Base-by-base conservation (phyloP, 2,888 invertebrate genomes). In the Petrolisthes manimaculis region DNA sequence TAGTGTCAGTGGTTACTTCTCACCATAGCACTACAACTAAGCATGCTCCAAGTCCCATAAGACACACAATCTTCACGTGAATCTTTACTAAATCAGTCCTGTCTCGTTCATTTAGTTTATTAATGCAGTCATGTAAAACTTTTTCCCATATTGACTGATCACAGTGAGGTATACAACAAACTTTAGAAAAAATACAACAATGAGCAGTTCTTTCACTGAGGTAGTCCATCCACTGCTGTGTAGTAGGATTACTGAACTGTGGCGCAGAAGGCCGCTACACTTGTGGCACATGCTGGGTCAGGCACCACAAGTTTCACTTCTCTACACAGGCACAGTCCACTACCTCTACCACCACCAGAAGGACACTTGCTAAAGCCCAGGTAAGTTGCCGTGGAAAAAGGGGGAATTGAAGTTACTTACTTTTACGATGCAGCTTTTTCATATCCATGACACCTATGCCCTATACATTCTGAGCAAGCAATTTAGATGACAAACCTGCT, bases 1-100 rank as follows among this genome's bases (percentile, higher is more conserved):
- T 81, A 75, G 71, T 84, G 71, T 88, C 84, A 88, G 88, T 88
- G 88, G 88, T 56, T 88, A 84, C 84, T 83, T 88, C 75, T 88
- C 88, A 88, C 88, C 88, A 88, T 84, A 84, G 88, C 88, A 88
- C 88, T 88, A 88, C 88, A 88, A 88, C 88, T 88, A 88, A 88
- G 88, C 88, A 88, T 88, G 88, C 88, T 88, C 88, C 88, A 88
- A 61, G 88, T 88, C 88, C 88, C 88, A 88, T 84, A 84, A 84
- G 83, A 88, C 84, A 88, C 88, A 88, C 88, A 88, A 56, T 80
- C 71, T 88, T 84, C 79, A 84, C 87, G 84, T 84, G 84, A 88
- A 81, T 84, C 67, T 84, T 84, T 84, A 84, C 67, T 24, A 80
- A 74, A 84, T 88, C 84, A 88, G 88, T 88, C 88, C 84, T 75